Conservation (phyloP, 2,113 vertebrate genomes). For the Hystrix brachyura region DNA sequence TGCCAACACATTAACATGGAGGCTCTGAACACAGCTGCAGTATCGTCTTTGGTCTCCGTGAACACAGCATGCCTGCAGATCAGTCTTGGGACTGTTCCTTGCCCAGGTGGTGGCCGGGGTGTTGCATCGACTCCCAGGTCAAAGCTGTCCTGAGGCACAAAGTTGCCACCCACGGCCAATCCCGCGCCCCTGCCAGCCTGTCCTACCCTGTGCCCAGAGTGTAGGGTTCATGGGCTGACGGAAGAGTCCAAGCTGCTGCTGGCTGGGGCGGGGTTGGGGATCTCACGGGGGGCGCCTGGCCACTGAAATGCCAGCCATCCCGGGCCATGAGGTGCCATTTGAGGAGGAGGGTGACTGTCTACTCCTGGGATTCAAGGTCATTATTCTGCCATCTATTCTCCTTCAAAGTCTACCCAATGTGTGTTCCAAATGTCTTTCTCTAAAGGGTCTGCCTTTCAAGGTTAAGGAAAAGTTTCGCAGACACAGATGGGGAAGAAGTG, state of each 20-base stretch:
- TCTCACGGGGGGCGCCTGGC: neutral
- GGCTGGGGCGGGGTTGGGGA: neutral
- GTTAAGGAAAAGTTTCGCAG: neutral
- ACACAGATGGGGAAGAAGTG: neutral
- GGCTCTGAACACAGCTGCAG: neutral
- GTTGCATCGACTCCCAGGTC: neutral
- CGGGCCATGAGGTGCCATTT: neutral
- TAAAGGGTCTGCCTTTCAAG: neutral
- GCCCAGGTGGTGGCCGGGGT: no score
- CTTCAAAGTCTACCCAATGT: neutral
- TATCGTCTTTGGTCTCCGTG: neutral
- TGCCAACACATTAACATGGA: slow-evolving; percentile 10
- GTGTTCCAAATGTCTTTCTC: neutral
- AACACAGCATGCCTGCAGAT: neutral
- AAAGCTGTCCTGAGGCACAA: neutral
- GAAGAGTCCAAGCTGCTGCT: neutral
- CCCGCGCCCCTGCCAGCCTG: neutral
- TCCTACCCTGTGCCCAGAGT: neutral
- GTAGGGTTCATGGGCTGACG: neutral
- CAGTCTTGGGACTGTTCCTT: neutral
- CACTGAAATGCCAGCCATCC: neutral
- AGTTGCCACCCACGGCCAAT: neutral
- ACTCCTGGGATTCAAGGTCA: neutral
- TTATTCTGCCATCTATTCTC: neutral
- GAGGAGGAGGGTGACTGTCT: neutral